Evolutionary conservation across 2,888 invertebrate species (phyloP).

Genomic region (Charanyca ferruginea): DNA sequence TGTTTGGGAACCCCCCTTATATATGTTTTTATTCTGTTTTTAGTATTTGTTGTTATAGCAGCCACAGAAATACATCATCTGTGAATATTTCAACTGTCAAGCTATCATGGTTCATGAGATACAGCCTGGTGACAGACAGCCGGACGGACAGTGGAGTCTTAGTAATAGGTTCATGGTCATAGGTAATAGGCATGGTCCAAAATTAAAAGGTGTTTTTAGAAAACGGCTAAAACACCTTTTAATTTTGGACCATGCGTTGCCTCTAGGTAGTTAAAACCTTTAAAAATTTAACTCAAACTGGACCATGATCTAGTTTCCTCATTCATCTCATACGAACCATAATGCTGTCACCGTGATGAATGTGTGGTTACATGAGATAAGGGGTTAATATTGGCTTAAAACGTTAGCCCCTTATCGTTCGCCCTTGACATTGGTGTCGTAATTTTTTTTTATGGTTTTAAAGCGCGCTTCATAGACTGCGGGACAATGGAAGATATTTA

Average conservation of each 20-base stretch:
- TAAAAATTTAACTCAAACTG: neutral
- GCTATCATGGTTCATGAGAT: too few relatives aligned
- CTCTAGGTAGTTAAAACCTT: neutral
- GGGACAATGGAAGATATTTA: neutral
- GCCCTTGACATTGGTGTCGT: constrained; percentile 44
- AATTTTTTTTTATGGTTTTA: constrained; percentile 41
- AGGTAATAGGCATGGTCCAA: too few relatives aligned
- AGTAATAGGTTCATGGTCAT: too few relatives aligned
- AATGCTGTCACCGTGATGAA: constrained; percentile 1
- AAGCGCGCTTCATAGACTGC: constrained; percentile 8
- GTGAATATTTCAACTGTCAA: too few relatives aligned
- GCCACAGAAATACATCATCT: too few relatives aligned
- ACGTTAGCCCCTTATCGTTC: constrained; percentile 15
- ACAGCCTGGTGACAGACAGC: too few relatives aligned
- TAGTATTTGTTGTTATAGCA: too few relatives aligned
- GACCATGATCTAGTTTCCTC: constrained; percentile 26
- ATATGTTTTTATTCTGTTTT: too few relatives aligned
- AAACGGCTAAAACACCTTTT: neutral
- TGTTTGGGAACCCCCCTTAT: too few relatives aligned
- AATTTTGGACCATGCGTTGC: neutral
- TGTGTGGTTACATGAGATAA: constrained; percentile 45
- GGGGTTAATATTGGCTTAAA: constrained; percentile 33
- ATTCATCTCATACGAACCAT: neutral
- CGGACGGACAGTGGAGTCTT: too few relatives aligned
- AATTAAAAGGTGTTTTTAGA: too few relatives aligned